Evolutionary conservation across 2,113 vertebrate species (phyloP), one percentile per base, ranked within the genome.

Genomic region (Lycaon pictus): DNA sequence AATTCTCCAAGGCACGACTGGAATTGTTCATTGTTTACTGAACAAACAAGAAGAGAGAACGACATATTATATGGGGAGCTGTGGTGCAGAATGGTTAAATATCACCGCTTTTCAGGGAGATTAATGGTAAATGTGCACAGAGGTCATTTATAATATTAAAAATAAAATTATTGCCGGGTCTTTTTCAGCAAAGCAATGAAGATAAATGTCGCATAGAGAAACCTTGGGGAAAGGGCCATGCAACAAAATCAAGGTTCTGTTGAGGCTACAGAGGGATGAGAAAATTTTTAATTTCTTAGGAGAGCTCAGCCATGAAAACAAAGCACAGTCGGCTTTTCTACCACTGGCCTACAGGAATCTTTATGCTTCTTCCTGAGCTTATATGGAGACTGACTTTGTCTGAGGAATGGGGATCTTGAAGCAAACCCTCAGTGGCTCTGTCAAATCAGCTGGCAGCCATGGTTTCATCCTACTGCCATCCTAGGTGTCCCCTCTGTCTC

Each of bases 181-280:
- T 97, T 98, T 97, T 97, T 98, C 97, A 95, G 51, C 58, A 91
- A 89, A 98, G 93, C 93, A 97, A 92, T 97, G 95, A 98, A 98
- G 97, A 98, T 98, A 98, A 98, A 98, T 98, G 97, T 96, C 58
- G 55, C 79, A 71, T 72, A 53, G 48, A 95, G 86, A 97, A 96
- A 94, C 97, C 98, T 93, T 97, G 96, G 95, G 95, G 96, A 98
- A 90, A 93, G 93, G 87, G 85, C n/a, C 62, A 86, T 13, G 29
- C 55, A 55, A 98, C 69, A 93, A 98, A 97, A 98, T 94, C 71
- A 62, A 96, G 93, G 83, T 43, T 72, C 43, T 97, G 62, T 88
- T 55, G 69, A 92, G 82, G 65, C 95, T 95, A 72, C 51, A 74
- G 55, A 80, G 95, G 23, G 80, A 94, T 92, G 92, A 97, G 95